Evolutionary conservation across 2,797 vertebrate species (phyloP), one percentile per base, ranked within the genome.

Genomic region (Todus mexicanus): DNA sequence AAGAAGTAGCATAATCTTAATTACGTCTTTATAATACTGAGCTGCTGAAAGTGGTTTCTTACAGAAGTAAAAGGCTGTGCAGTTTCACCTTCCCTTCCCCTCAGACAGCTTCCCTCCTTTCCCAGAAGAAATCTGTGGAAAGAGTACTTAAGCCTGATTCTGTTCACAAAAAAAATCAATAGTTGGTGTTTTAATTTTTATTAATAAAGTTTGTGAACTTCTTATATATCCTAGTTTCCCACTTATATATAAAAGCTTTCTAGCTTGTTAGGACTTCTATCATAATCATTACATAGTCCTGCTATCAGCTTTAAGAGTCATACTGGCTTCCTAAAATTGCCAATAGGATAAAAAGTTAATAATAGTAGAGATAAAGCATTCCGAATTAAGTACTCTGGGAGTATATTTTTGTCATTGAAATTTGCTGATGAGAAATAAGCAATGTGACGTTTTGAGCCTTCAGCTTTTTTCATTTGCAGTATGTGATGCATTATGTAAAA

Each of bases 341-440:
- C 61, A 84, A n/a, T 51, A 74, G 51, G 65, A 93, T 76, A 82
- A 76, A 47, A 87, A 76, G 37, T 78, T 89, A 78, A 68, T 79
- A 79, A 75, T 66, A 66, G 25, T 35, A 73, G 71, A 71, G 63
- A 54, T 85, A n/a, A 89, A 84, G 37, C 25, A 40, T 92, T 89
- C 66, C 40, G 77, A 84, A 51, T 68, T 47, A 66, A 95, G 23
- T 38, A 74, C 26, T 87, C 91, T 93, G 91, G 63, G 71, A 78
- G 37, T 72, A 9, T 91, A 75, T 92, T 88, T 89, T 92, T 93
- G 79, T 94, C 66, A 47, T 51, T 95, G 69, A 90, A 93, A 91
- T 80, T 50, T 92, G 50, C 76, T 94, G 53, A 35, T 81, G 69
- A 76, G 84, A 90, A 42, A 51, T 76, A 29, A 17, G 54, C 43